A percentile compares a stretch with the other conserved stretches of the same genome.
These are phyloP conservation scores for Sturnira hondurensis DNA, from an alignment of 2,113 vertebrate species.

Conservation along the genomic window DNA sequence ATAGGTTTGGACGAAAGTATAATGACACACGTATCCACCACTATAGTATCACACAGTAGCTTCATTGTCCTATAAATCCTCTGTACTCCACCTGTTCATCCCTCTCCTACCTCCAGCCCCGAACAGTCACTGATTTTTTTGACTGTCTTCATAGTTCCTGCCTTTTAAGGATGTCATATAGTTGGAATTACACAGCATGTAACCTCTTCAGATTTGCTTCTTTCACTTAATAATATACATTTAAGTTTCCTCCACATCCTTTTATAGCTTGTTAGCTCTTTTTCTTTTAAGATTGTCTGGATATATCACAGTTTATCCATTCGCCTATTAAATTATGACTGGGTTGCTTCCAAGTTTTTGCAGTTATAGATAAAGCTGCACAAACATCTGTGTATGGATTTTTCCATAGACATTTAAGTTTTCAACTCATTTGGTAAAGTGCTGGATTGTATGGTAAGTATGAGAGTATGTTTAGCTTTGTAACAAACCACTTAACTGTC, in stretches of 20 bases:
- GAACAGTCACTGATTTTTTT: not conserved
- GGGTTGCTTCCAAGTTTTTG: not conserved
- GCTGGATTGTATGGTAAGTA: not conserved
- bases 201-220: not conserved
- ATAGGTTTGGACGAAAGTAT: not conserved
- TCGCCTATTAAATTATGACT: not conserved
- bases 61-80: not conserved
- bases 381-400: not conserved
- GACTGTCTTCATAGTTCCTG: not conserved
- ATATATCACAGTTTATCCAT: not conserved
- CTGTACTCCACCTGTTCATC: not conserved
- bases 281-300: not conserved
- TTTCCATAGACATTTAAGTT: not conserved
- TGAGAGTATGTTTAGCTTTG: not conserved
- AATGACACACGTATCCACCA: not conserved
- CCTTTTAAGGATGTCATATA: not conserved
- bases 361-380: not conserved
- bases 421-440: constrained; percentile 11
- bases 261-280: not conserved
- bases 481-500: not conserved
- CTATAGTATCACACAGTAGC: not conserved
- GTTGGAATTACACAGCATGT: not conserved
- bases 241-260: not conserved
- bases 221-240: not conserved
- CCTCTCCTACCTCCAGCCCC: not conserved